Base-by-base conservation (phyloP, 2,888 invertebrate species). In the Pterostichus madidus region DNA sequence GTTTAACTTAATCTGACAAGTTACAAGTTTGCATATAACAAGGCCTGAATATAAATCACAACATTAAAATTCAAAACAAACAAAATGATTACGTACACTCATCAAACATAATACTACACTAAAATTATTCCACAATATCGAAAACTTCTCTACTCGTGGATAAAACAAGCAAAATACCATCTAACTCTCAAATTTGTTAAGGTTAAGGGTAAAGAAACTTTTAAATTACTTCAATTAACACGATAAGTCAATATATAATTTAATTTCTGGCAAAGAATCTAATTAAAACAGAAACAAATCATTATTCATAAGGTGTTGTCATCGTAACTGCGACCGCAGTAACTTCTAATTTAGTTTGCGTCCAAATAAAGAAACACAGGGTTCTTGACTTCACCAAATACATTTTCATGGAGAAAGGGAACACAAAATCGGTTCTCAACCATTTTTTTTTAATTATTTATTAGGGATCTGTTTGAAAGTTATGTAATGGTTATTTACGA, bases 261-360 rank as follows among this genome's bases (percentile, higher is more conserved):
- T 13, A 13, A 64, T 32, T 7, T 35, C n/a, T 11, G 8, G n/a
- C 64, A 64, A 32, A 35, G 64, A 64, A 35, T 64, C 32, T 13
- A 64, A 35, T n/a, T 35, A 64, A 64, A 64, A 64, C n/a, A 11
- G 35, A 39, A 64, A 64, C 39, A 32, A 64, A 64, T 64, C n/a
- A 64, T 64, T 64, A 64, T 64, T 64, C 35, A 64, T 64, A 35
- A 35, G 64, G n/a, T 32, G 61, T 64, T 5, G 35, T 7, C 13
- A 64, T 13, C 3, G 31, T 2, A 24, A 24, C 49, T 0, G 39
- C 15, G 8, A n/a, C n/a, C 6, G 39, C 5, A 5, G 35, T 35
- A 64, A 64, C 64, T 64, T 64, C 64, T 64, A 64, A 64, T 64
- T 64, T 32, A 35, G 13, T 32, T 64, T 64, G n/a, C 49, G 49